Evolutionary conservation across 1,140 invertebrate genomes (phyloP), one percentile per base, ranked within the genome.

Genomic region (Drosophila albomicans): DNA sequence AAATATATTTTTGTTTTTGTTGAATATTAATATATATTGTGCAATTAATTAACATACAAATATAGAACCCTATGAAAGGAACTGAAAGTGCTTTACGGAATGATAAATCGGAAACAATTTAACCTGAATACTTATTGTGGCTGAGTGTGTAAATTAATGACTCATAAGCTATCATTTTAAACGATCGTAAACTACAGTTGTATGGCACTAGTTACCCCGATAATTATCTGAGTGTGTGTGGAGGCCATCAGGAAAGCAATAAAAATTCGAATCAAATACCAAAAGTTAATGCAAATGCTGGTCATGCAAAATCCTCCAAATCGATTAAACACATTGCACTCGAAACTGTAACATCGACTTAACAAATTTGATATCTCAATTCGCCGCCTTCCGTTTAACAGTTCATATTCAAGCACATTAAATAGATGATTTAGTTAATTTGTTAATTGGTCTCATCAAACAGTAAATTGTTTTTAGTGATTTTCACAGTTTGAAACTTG

Each of bases 251-350:
- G 76, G 76, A 78, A 75, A 52, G 61, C 38, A 38, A 65, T 41
- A 73, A 62, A 62, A 43, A 58, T 13, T 5, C 49, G 51, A 66
- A 62, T 73, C 38, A 62, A 67, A 20, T 56, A 46, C 72, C 63
- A 76, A 68, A 81, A 75, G 6, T 25, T 41, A 81, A 81, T 75
- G 70, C 65, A 75, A 75, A 80, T 78, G 46, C 20, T 66, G 45
- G 6, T 35, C 48, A 46, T 45, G 32, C 52, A 20, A 56, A 56
- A 56, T 16, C 54, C 45, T 73, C 16, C 13, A 66, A 63, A 68
- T 62, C 6, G 35, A 45, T 43, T 16, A 15, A 25, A 35, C 28
- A 54, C 16, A 35, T 13, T 67, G 48, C 45, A 54, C 10, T 51
- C 1, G 20, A 65, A 81, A 70, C 28, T 58, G 43, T 76, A 59